Conservation (phyloP, 2,797 vertebrate species). For the Hemibagrus guttatus region DNA sequence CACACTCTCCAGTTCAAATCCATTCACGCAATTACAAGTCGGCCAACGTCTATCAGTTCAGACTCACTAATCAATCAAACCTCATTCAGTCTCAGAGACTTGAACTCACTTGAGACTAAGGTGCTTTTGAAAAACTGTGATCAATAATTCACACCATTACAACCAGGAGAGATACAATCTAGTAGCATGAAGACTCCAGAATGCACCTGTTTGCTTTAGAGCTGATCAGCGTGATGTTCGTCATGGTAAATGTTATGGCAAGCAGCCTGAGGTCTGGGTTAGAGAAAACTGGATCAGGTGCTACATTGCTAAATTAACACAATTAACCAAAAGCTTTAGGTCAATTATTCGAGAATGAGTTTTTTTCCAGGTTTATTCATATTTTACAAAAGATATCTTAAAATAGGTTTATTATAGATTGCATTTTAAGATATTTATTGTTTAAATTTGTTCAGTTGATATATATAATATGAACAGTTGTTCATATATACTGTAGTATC, state of each 20-base stretch:
- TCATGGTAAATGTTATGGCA: background rate
- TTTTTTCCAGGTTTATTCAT: background rate
- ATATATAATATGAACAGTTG: too few relatives aligned
- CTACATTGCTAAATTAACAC: background rate
- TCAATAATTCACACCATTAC: conserved; percentile 52
- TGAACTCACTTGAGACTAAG: conserved; percentile 23
- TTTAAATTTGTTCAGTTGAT: too few relatives aligned
- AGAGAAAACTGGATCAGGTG: background rate
- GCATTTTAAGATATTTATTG: background rate
- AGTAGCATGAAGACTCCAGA: background rate
- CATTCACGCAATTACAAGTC: conserved; percentile 48
- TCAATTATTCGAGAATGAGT: background rate
- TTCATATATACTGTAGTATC: background rate
- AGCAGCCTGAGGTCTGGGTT: background rate
- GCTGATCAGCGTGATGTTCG: background rate
- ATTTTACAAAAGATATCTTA: background rate
- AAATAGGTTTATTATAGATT: background rate
- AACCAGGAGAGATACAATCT: conserved; percentile 21
- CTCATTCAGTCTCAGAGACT: conserved; percentile 10
- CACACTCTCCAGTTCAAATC: conserved; percentile 42
- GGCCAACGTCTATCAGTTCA: conserved; percentile 28
- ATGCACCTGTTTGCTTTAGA: background rate
- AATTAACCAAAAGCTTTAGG: background rate
- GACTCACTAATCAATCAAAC: conserved; percentile 48
- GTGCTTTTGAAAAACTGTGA: conserved; percentile 37